A percentile compares a stretch with the other conserved stretches of the same genome.
phyloP scores from a whole-genome alignment of 1,140 invertebrate species.

The Drosophila miranda region DNA sequence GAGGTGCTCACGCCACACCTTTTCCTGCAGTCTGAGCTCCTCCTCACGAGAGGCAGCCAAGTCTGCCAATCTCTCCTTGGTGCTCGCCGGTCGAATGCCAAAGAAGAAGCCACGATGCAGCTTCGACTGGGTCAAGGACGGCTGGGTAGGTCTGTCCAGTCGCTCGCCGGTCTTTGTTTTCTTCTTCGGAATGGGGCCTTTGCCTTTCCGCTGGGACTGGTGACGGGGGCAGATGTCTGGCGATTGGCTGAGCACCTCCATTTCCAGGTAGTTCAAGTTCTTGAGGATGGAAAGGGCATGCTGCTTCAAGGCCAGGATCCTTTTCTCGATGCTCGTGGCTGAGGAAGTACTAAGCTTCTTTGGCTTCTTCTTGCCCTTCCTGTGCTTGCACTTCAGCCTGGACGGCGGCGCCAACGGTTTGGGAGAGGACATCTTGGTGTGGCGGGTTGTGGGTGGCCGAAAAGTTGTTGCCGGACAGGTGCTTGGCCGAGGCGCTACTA shows the following conservation, averaged over 20 bases:
- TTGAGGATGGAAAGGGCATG: slow-evolving; percentile 39
- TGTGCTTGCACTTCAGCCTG: no score
- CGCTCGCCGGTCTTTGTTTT: slow-evolving; percentile 2
- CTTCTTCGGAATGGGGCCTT: background rate
- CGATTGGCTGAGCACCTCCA: slow-evolving; percentile 28
- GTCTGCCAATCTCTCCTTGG: slow-evolving; percentile 6
- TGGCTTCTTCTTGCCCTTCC: background rate
- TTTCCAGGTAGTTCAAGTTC: slow-evolving; percentile 40
- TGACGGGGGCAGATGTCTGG: slow-evolving; percentile 8
- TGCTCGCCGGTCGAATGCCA: slow-evolving; percentile 28
- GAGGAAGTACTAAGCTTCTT: background rate
- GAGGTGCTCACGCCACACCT: slow-evolving; percentile 51
- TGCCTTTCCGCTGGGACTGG: background rate
- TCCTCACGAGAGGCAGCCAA: slow-evolving; percentile 30
- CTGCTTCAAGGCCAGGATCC: slow-evolving; percentile 23
- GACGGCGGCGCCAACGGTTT: background rate
- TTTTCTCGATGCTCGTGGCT: slow-evolving; percentile 8
- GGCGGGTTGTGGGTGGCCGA: background rate
- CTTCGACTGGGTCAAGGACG: background rate
- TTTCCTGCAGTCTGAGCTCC: slow-evolving; percentile 46
- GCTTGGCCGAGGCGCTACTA: no score
- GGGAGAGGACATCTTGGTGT: no score
- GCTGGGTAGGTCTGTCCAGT: background rate
- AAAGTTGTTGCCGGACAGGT: no score
- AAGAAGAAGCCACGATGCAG: slow-evolving; percentile 35